phyloP scores from a whole-genome alignment of 2,113 vertebrate genomes.

The Gyps fulvus region DNA sequence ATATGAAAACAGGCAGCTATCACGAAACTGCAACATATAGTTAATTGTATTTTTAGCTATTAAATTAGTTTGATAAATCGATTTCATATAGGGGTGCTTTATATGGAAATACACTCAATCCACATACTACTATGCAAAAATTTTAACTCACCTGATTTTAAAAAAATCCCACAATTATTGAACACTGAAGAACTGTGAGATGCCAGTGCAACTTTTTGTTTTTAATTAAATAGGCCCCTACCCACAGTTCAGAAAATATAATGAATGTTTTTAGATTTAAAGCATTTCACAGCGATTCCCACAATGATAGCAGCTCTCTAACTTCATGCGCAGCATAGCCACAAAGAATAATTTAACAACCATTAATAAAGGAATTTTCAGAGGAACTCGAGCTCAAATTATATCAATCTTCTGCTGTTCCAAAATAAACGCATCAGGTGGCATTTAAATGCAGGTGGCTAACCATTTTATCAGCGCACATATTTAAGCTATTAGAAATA shows the following conservation, averaged over 20 bases:
- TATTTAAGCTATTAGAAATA: slow-evolving; percentile 79
- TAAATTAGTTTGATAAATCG: neutral
- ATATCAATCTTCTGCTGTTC: slow-evolving; percentile 71
- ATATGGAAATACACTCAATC: neutral
- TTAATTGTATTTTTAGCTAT: neutral
- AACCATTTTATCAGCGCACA: slow-evolving; percentile 75
- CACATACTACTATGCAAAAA: neutral
- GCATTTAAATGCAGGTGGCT: slow-evolving; percentile 77
- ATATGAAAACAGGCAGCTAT: neutral
- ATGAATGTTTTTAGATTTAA: neutral
- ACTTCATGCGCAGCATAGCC: neutral
- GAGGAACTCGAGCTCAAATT: slow-evolving; percentile 69
- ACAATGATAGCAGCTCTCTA: neutral
- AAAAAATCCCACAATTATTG: neutral
- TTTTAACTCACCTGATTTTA: neutral
- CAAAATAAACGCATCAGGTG: slow-evolving; percentile 80
- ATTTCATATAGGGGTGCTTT: neutral
- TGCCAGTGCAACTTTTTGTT: neutral
- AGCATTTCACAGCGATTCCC: neutral
- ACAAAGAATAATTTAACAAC: slow-evolving; percentile 65
- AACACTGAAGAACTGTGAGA: neutral
- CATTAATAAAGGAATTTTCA: slow-evolving; percentile 65
- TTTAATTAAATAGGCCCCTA: neutral
- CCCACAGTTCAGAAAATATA: neutral
- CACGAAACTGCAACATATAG: rapidly evolving